A percentile compares a stretch with the other conserved stretches of the same genome.
Evolutionary conservation across 37 sponge, comb jelly and placozoan genomes (phyloP).

Genomic region (Oscarella lobularis): DNA sequence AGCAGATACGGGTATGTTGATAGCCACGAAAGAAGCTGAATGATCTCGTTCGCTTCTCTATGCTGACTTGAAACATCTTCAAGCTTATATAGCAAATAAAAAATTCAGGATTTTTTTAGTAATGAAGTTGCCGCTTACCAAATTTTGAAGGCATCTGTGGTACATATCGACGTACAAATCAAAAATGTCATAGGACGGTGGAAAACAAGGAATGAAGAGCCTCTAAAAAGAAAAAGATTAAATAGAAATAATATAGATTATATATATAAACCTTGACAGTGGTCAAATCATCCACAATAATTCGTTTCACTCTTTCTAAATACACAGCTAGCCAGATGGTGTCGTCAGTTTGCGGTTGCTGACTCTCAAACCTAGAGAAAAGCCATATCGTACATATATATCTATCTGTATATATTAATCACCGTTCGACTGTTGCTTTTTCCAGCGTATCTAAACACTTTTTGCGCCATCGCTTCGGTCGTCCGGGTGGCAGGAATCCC

Average conservation of each 20-base stretch:
- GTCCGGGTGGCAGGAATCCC: not conserved
- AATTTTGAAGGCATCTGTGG: constrained; percentile 35
- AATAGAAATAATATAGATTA: not conserved
- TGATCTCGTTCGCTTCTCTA: not conserved
- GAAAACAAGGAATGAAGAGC: constrained; percentile 40
- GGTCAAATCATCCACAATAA: not conserved
- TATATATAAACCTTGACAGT: not conserved
- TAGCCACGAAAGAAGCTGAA: not conserved
- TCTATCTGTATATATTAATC: not conserved
- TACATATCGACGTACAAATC: constrained; percentile 43
- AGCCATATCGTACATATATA: not conserved
- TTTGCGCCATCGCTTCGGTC: not conserved
- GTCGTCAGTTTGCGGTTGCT: not conserved
- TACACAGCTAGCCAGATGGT: not conserved
- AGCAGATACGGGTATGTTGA: not conserved
- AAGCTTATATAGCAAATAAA: not conserved
- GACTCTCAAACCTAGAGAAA: not conserved
- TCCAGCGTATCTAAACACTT: not conserved
- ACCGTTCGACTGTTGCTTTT: not conserved
- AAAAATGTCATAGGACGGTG: constrained; percentile 51
- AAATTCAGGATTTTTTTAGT: not conserved
- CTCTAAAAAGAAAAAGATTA: not conserved
- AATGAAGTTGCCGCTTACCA: constrained; percentile 24
- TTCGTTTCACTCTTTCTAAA: not conserved
- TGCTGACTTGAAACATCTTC: not conserved